Conservation (phyloP, 2,797 vertebrate species). For the Limnodromus scolopaceus region DNA sequence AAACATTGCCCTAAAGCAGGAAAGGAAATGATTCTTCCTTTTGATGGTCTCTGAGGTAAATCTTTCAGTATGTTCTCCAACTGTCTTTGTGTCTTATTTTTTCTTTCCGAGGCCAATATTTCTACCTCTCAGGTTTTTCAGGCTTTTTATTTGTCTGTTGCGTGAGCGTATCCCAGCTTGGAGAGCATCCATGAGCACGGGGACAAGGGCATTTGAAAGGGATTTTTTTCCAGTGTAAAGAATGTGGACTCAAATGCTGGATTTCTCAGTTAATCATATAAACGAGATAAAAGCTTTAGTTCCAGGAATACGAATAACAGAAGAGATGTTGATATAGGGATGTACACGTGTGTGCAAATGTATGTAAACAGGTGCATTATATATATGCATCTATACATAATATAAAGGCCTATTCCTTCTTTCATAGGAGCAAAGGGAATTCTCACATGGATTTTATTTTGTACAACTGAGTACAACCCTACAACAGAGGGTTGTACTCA, state of each 20-base stretch:
- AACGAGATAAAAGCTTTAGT: not conserved
- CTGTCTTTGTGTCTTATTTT: not conserved
- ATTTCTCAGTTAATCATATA: not conserved
- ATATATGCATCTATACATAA: not conserved
- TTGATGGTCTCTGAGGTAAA: conserved; percentile 16
- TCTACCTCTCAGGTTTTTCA: not conserved
- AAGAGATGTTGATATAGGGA: not conserved
- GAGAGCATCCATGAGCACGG: not conserved
- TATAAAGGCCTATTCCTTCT: not conserved
- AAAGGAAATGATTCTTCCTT: conserved; percentile 47
- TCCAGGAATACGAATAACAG: not conserved
- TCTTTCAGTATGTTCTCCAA: conserved; percentile 8
- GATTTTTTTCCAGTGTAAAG: not conserved
- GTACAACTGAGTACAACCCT: no score
- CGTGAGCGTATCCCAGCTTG: not conserved
- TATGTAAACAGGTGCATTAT: not conserved
- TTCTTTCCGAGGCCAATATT: not conserved
- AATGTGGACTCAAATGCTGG: not conserved
- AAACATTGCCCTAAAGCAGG: conserved; percentile 7
- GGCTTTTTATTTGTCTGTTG: not conserved
- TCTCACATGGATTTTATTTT: not conserved
- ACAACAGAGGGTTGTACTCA: no score
- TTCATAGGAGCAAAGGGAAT: not conserved
- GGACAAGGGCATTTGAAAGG: not conserved
- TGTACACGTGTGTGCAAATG: not conserved